Evolutionary conservation across 1,140 invertebrate genomes (phyloP).

Genomic region (Micrasema minimum): DNA sequence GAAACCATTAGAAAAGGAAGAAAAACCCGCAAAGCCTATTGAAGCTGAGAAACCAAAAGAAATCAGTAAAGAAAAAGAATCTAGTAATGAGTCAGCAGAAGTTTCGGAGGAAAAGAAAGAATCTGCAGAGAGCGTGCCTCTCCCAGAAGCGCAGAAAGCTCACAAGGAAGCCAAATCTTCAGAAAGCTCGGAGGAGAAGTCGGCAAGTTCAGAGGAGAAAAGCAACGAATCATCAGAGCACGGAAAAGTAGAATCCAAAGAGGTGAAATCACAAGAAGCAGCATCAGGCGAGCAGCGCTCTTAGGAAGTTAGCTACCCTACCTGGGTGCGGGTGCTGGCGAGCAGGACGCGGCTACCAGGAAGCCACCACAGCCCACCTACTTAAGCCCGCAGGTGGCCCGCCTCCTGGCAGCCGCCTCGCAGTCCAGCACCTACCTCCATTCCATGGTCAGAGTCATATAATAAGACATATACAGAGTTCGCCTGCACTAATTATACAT

Average conservation of each 20-base stretch:
- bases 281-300: constrained; percentile 43
- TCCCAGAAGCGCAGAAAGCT: constrained; percentile 14
- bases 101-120: constrained; percentile 22
- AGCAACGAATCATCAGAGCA: constrained; percentile 36
- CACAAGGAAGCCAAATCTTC: constrained; percentile 36
- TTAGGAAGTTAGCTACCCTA: constrained; percentile 26
- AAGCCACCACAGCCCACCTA: constrained; percentile 41
- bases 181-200: constrained; percentile 46
- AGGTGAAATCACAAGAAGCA: constrained; percentile 37
- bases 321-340: constrained; percentile 17
- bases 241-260: constrained; percentile 35
- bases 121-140: constrained; percentile 5
- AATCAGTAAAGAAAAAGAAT: background rate
- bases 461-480: constrained; percentile 33
- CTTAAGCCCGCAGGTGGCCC: constrained; percentile 28
- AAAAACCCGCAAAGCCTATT: constrained; percentile 4
- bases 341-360: constrained; percentile 22
- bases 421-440: constrained; percentile 24
- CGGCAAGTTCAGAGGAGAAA: constrained; percentile 39
- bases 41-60: constrained; percentile 7
- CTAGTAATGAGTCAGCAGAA: constrained; percentile 31
- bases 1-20: background rate
- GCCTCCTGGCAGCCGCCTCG: constrained; percentile 26
- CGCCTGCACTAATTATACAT: constrained; percentile 14
- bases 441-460: constrained; percentile 45